A percentile compares a stretch with the other conserved stretches of the same genome.
Conservation (phyloP, 2,888 invertebrate genomes). For the Leptinotarsa juncta region DNA sequence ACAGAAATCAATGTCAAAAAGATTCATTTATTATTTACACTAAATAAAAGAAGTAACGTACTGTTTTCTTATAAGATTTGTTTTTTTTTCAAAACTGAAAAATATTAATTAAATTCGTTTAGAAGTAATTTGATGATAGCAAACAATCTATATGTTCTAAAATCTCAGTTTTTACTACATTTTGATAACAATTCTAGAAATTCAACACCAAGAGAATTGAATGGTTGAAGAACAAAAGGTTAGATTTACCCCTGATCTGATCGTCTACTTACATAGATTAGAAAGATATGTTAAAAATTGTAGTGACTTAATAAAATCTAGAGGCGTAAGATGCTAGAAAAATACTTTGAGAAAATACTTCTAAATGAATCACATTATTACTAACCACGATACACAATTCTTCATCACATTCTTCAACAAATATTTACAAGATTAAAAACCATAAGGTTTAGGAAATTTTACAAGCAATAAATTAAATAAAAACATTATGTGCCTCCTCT, state of each 20-base stretch:
- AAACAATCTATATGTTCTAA: no score
- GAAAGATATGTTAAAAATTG: conserved; percentile 48
- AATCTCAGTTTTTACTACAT: no score
- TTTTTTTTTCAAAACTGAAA: no score
- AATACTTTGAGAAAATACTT: conserved; percentile 48
- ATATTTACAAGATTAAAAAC: conserved; percentile 45
- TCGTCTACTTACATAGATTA: conserved; percentile 9
- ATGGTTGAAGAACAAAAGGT: background rate
- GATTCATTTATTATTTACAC: no score
- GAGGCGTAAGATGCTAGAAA: conserved; percentile 45
- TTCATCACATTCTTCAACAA: conserved; percentile 46
- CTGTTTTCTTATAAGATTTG: no score
- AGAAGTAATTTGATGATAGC: no score
- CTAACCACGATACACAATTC: conserved; percentile 44
- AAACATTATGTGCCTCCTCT: conserved; percentile 9
- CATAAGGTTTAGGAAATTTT: conserved; percentile 43
- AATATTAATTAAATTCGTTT: no score
- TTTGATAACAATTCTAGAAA: no score
- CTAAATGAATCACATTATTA: conserved; percentile 48
- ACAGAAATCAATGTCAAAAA: no score
- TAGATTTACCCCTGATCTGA: background rate
- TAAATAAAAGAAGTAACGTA: no score
- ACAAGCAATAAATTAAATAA: conserved; percentile 17
- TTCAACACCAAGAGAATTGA: background rate
- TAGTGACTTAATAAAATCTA: conserved; percentile 44